These are phyloP conservation scores for Ranitomeya variabilis DNA, from an alignment of 2,113 vertebrate genomes.

Conservation along the genomic window DNA sequence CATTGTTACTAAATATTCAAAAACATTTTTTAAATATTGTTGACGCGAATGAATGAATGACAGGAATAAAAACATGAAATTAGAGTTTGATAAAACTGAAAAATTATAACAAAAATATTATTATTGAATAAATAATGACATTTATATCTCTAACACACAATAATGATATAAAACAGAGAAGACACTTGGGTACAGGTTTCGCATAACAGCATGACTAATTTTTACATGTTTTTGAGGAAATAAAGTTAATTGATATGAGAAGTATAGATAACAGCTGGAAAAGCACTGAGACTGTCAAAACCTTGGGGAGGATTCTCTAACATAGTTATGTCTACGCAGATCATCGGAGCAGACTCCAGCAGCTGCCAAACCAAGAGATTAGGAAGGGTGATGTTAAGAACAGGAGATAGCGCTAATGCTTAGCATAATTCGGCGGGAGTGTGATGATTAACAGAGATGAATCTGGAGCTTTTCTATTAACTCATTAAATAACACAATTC, in stretches of 20 bases:
- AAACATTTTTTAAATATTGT: not conserved
- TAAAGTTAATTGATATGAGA: not conserved
- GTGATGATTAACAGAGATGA: not conserved
- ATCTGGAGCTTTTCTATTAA: not conserved
- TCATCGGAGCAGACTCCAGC: not conserved
- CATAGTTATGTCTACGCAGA: conserved; percentile 1
- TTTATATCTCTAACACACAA: not conserved
- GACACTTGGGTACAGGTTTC: not conserved
- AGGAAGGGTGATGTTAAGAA: not conserved
- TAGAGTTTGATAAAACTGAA: not conserved
- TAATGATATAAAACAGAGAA: not conserved
- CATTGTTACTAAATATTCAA: not conserved
- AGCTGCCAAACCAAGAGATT: conserved; percentile 20
- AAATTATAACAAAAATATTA: not conserved
- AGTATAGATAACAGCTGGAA: conserved; percentile 6
- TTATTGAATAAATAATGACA: not conserved
- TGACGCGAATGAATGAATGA: not conserved
- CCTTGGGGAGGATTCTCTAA: not conserved
- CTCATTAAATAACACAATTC: not conserved
- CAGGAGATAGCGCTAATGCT: not conserved
- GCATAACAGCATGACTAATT: not conserved
- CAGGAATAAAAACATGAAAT: not conserved
- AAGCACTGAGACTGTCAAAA: not conserved
- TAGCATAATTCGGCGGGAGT: not conserved
- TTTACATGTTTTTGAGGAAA: conserved; percentile 11